Percentiles rank a stretch among this genome's conserved stretches.
Conservation (phyloP, 1,140 invertebrate species). For the Galleria mellonella region DNA sequence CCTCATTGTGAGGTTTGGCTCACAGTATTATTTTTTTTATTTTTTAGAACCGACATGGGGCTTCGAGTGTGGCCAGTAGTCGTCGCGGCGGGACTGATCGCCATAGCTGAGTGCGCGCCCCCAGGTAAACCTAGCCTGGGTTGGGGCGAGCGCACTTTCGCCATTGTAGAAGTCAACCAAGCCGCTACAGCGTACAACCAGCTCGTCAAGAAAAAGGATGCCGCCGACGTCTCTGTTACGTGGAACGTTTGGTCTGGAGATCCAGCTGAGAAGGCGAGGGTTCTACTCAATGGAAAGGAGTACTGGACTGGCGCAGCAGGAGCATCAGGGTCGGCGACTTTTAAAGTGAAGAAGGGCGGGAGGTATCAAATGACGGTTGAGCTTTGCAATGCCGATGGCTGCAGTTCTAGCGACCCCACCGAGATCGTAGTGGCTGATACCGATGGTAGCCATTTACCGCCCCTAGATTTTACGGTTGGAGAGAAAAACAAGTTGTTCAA, state of each 20-base stretch:
- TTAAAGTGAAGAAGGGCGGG: conserved; percentile 60
- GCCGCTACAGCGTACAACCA: conserved; percentile 65
- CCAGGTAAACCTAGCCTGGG: conserved; percentile 56
- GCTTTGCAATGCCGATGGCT: conserved; percentile 56
- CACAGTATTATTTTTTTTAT: conserved; percentile 36
- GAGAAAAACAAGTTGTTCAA: conserved; percentile 64
- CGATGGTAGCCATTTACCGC: conserved; percentile 60
- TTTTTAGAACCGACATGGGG: conserved; percentile 61
- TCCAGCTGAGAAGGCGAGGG: conserved; percentile 41
- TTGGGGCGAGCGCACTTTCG: conserved; percentile 61
- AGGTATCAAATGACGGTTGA: conserved; percentile 56
- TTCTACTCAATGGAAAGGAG: conserved; percentile 48
- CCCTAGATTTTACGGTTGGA: conserved; percentile 42
- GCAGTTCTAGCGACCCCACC: conserved; percentile 45
- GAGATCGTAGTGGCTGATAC: conserved; percentile 64
- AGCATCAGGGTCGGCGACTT: conserved; percentile 40
- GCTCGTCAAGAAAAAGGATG: conserved; percentile 47
- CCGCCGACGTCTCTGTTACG: conserved; percentile 52
- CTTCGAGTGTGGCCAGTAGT: conserved; percentile 35
- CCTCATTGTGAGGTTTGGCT: conserved; percentile 36
- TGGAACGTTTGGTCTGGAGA: conserved; percentile 66
- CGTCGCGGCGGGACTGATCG: conserved; percentile 32
- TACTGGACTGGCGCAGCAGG: conserved; percentile 47
- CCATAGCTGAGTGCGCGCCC: conserved; percentile 37
- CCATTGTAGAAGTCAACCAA: conserved; percentile 64